Conservation (phyloP, 2,113 vertebrate species). For the Nyctereutes procyonoides region DNA sequence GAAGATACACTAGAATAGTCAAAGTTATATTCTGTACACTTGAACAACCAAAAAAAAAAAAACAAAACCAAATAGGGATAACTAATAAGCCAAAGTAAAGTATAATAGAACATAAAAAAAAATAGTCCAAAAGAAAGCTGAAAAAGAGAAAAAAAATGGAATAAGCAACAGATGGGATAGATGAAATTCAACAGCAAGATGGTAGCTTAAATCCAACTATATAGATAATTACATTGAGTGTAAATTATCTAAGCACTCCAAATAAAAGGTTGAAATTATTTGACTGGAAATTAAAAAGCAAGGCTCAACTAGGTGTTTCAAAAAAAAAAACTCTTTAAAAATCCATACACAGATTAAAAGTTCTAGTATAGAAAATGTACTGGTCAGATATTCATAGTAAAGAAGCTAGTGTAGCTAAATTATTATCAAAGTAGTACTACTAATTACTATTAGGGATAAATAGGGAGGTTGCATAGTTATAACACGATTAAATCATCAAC, state of each 20-base stretch:
- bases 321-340: neutral
- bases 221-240: neutral
- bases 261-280: conserved; percentile 27
- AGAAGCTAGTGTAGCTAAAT: neutral
- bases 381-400: neutral
- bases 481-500: neutral
- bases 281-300: neutral
- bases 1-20: neutral
- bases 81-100: neutral
- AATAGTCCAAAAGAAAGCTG: conserved; percentile 19
- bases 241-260: neutral
- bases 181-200: conserved; percentile 51
- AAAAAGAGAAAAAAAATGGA: conserved; percentile 26
- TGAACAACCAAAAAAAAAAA: neutral
- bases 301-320: neutral
- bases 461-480: neutral
- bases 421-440: neutral
- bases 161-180: conserved; percentile 43
- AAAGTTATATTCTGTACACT: neutral
- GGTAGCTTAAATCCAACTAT: neutral
- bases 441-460: neutral
- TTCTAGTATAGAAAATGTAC: neutral
- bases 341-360: neutral
- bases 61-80: neutral
- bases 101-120: conserved; percentile 4